Evolutionary conservation across 2,888 invertebrate genomes (phyloP), one percentile per base, ranked within the genome.

Genomic region (Lasioglossum oenotherae): DNA sequence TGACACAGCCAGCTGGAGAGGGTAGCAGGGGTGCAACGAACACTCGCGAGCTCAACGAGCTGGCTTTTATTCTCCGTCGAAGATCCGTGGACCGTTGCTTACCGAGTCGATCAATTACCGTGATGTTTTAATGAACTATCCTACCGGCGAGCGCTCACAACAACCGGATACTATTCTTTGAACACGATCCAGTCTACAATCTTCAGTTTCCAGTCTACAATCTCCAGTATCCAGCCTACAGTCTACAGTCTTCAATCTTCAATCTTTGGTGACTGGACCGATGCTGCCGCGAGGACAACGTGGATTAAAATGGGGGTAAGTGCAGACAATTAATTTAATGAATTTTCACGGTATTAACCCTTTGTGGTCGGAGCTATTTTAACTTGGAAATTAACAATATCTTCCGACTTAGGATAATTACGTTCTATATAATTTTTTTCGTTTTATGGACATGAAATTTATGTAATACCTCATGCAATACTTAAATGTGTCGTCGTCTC

Each of bases 61-160:
- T 41, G 2, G 49, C 23, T 35, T 41, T n/a, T 53, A 46, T 27
- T 31, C 67, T 38, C 23, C 38, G n/a, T n/a, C 23, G 35, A 38
- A 69, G 74, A 57, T 57, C n/a, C 35, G 67, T 31, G 75, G 64
- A 14, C 41, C 64, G 38, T 38, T 53, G 53, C 41, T 49, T 69
- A 67, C 46, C n/a, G 57, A 35, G 35, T 46, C 81, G 81, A 81
- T 77, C 78, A 81, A 77, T 81, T 81, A 57, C 71, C 71, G 81
- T 69, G 46, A 77, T 46, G 77, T 81, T 81, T 81, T 81, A 81
- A 81, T 77, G 77, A 77, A 57, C 71, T 6, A 14, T 38, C 14
- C 38, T n/a, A 23, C 23, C n/a, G n/a, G 14, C 8, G 19, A 60
- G 19, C 67, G 35, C 31, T 35, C 8, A 2, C 19, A 67, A 67